Conservation (phyloP, 2,797 vertebrate genomes). For the Meda fulgida region DNA sequence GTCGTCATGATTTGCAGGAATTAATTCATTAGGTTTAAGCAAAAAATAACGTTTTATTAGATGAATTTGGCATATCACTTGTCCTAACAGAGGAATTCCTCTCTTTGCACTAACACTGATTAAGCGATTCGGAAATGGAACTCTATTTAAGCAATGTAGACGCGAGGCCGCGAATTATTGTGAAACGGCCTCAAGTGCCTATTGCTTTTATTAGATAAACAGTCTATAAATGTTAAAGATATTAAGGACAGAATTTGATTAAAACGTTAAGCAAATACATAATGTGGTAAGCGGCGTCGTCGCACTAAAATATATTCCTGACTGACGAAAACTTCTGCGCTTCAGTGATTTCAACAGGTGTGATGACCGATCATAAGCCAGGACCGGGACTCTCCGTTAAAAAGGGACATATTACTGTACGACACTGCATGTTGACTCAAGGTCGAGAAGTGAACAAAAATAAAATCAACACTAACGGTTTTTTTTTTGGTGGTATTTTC, state of each 20-base stretch:
- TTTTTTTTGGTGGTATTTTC: conserved; percentile 32
- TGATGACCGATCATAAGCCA: conserved; percentile 24
- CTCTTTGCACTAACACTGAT: conserved; percentile 27
- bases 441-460: conserved; percentile 27
- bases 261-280: not conserved
- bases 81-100: not conserved
- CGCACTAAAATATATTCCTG: not conserved
- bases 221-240: not conserved
- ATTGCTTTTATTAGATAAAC: not conserved
- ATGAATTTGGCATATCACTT: not conserved
- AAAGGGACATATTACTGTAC: conserved; percentile 56
- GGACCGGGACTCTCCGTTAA: not conserved
- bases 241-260: not conserved
- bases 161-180: not conserved
- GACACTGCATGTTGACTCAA: conserved; percentile 69
- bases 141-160: not conserved
- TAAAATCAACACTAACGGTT: conserved; percentile 70
- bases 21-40: not conserved
- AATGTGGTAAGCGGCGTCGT: not conserved
- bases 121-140: not conserved
- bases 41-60: not conserved
- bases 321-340: not conserved
- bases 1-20: not conserved
- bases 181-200: not conserved
- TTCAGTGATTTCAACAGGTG: not conserved